phyloP scores from a whole-genome alignment of 1,140 invertebrate species.

The Drosophila serrata region DNA sequence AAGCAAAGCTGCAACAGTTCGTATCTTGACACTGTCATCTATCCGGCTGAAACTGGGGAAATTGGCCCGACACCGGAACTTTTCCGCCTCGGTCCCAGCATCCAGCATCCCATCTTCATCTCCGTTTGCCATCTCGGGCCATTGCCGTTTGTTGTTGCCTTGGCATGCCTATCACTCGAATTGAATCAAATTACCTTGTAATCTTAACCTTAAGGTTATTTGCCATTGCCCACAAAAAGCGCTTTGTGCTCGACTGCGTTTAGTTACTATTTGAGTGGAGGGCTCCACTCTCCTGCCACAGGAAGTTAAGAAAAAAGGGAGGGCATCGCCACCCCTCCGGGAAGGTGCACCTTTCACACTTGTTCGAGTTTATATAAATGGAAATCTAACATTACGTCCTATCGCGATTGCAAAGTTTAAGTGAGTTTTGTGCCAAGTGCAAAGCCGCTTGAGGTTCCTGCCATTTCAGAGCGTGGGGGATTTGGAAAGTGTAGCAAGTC shows the following conservation, averaged over 20 bases:
- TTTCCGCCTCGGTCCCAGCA: constrained; percentile 27
- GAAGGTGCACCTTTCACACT: constrained; percentile 73
- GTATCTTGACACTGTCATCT: constrained; percentile 79
- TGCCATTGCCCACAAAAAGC: constrained; percentile 80
- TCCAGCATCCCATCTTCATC: constrained; percentile 45
- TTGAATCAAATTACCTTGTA: constrained; percentile 86
- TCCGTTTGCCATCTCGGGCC: constrained; percentile 41
- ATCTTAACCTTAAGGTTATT: constrained; percentile 85
- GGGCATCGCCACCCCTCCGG: background rate
- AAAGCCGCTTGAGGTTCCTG: constrained; percentile 48
- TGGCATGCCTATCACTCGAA: constrained; percentile 84
- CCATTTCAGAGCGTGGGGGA: constrained; percentile 31
- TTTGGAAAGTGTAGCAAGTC: constrained; percentile 66
- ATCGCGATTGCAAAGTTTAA: constrained; percentile 85
- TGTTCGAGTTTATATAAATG: constrained; percentile 77
- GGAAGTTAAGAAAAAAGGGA: background rate
- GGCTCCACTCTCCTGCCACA: background rate
- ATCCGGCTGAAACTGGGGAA: constrained; percentile 62
- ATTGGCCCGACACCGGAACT: constrained; percentile 63
- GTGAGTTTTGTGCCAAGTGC: constrained; percentile 80
- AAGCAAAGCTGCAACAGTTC: constrained; percentile 70
- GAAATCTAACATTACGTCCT: constrained; percentile 83
- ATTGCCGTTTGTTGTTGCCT: constrained; percentile 62
- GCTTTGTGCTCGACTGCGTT: constrained; percentile 76
- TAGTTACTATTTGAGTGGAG: constrained; percentile 76